Evolutionary conservation across 2,888 invertebrate species (phyloP).

Genomic region (Polylopha cassiicola): DNA sequence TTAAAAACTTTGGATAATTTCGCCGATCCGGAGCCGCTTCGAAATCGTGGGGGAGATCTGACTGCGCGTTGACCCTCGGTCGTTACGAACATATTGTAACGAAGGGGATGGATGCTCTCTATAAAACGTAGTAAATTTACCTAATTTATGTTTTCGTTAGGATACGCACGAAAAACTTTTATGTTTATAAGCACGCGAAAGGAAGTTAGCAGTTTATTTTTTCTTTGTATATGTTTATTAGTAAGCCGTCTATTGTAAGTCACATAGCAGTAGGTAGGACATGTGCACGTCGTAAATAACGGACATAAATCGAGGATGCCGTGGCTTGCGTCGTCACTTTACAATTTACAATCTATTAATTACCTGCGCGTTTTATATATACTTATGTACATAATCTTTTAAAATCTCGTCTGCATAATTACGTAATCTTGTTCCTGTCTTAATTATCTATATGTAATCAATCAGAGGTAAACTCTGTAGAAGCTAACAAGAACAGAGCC

Average conservation of each 20-base stretch:
- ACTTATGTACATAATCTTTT: too few relatives aligned
- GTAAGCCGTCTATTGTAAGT: slow-evolving; percentile 59
- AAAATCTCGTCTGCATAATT: too few relatives aligned
- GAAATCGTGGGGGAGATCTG: slow-evolving; percentile 60
- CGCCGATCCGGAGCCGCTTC: slow-evolving; percentile 54
- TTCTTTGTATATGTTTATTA: slow-evolving; percentile 59
- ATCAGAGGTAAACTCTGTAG: too few relatives aligned
- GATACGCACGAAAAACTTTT: slow-evolving; percentile 74
- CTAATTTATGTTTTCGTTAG: slow-evolving; percentile 74
- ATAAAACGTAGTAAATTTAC: slow-evolving; percentile 67
- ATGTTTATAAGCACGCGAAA: slow-evolving; percentile 70
- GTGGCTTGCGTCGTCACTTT: too few relatives aligned
- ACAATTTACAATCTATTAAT: too few relatives aligned
- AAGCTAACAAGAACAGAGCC: too few relatives aligned
- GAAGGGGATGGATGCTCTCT: slow-evolving; percentile 73
- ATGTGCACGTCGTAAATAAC: slow-evolving; percentile 53
- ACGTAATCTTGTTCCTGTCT: too few relatives aligned
- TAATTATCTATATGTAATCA: too few relatives aligned
- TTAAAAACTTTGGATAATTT: slow-evolving; percentile 75
- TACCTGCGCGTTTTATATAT: too few relatives aligned
- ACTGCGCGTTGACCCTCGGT: slow-evolving; percentile 66
- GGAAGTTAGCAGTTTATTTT: slow-evolving; percentile 66
- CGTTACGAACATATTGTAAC: slow-evolving; percentile 72
- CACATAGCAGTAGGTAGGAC: slow-evolving; percentile 50
- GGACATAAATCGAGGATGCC: slow-evolving; percentile 45